phyloP scores from a whole-genome alignment of 1,140 invertebrate species.

The Halotydeus destructor region DNA sequence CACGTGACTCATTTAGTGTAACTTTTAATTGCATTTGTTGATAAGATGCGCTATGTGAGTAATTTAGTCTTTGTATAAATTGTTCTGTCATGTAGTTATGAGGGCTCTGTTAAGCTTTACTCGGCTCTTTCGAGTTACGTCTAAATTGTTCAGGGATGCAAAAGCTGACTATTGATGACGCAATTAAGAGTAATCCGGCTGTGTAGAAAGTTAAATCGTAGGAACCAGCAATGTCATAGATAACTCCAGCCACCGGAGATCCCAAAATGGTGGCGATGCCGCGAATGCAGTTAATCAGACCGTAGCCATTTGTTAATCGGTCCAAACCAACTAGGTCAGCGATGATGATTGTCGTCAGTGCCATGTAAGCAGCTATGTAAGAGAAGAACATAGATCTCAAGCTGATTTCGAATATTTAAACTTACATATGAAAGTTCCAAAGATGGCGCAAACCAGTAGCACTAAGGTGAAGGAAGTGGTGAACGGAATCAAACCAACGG shows the following conservation, averaged over 20 bases:
- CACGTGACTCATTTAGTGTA: too few relatives aligned
- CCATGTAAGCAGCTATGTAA: constrained; percentile 77
- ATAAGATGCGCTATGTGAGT: too few relatives aligned
- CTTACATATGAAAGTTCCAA: constrained; percentile 88
- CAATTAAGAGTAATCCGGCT: constrained; percentile 63
- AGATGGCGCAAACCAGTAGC: constrained; percentile 62
- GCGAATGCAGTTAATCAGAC: constrained; percentile 76
- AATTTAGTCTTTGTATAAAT: too few relatives aligned
- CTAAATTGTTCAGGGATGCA: constrained; percentile 11
- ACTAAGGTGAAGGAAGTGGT: constrained; percentile 52
- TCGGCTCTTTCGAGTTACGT: too few relatives aligned
- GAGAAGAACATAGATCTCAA: constrained; percentile 16
- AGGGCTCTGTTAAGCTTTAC: too few relatives aligned
- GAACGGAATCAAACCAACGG: constrained; percentile 61
- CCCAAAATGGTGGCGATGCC: constrained; percentile 69
- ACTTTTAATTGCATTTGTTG: too few relatives aligned
- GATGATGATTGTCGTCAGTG: constrained; percentile 88
- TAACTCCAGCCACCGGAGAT: constrained; percentile 32
- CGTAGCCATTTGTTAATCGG: constrained; percentile 88
- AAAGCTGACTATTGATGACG: constrained; percentile 36
- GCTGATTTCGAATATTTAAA: constrained; percentile 20
- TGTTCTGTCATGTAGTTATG: too few relatives aligned
- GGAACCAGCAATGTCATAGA: constrained; percentile 62
- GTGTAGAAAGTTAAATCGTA: constrained; percentile 78
- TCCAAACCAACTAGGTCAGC: constrained; percentile 86